Evolutionary conservation across 1,140 invertebrate species (phyloP).

Genomic region (Hyphantria cunea): DNA sequence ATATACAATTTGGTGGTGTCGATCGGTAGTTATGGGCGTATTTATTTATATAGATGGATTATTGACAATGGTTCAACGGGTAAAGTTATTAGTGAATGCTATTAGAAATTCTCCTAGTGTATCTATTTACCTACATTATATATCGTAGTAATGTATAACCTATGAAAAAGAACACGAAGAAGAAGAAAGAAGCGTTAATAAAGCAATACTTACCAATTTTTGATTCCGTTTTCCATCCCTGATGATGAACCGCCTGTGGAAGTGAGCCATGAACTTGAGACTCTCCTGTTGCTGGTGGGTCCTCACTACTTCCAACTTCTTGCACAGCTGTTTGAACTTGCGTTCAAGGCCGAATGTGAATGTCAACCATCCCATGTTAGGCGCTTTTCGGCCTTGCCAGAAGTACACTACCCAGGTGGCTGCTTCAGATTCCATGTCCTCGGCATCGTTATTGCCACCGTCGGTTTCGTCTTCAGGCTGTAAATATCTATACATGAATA

Average conservation of each 20-base stretch:
- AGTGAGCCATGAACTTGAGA: slow-evolving; percentile 99
- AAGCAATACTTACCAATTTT: slow-evolving; percentile 64
- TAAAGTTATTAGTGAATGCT: too few species aligned
- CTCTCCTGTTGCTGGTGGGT: slow-evolving; percentile 99
- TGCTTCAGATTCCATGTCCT: slow-evolving; percentile 85
- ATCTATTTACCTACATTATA: too few species aligned
- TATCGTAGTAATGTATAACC: too few species aligned
- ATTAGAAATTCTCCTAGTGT: too few species aligned
- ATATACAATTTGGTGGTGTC: too few species aligned
- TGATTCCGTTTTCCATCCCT: slow-evolving; percentile 93
- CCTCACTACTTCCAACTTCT: slow-evolving; percentile 97
- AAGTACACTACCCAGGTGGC: slow-evolving; percentile 99
- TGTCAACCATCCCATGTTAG: slow-evolving; percentile 99
- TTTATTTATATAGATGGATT: too few species aligned
- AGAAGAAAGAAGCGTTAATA: too few species aligned
- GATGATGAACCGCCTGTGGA: slow-evolving; percentile 97
- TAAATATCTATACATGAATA: too few species aligned
- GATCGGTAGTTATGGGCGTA: too few species aligned
- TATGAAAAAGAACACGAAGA: too few species aligned
- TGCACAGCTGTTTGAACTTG: slow-evolving; percentile 97
- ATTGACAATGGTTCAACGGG: too few species aligned
- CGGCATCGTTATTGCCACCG: slow-evolving; percentile 71
- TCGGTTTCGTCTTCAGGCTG: slow-evolving; percentile 59
- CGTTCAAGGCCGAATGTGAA: slow-evolving; percentile 99
- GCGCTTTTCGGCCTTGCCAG: slow-evolving; percentile 96